These are phyloP conservation scores for Anneissia japonica DNA, from an alignment of 35 echinoderm and acorn worm species.

Conservation along the genomic window DNA sequence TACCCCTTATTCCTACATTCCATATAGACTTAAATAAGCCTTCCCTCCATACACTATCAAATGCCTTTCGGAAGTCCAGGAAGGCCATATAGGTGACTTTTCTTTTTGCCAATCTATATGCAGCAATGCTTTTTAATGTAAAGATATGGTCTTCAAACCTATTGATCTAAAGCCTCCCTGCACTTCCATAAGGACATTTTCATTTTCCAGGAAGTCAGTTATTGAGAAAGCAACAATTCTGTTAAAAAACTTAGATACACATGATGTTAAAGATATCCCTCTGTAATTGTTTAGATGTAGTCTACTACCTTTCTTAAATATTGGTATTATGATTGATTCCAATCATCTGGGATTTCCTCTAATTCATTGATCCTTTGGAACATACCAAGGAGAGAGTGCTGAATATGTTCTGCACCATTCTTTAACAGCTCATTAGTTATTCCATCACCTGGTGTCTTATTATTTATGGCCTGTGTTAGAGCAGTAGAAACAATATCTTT, in stretches of 20 bases:
- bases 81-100: background rate
- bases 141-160: background rate
- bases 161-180: background rate
- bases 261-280: background rate
- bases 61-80: background rate
- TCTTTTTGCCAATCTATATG: background rate
- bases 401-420: background rate
- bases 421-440: background rate
- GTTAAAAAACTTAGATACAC: background rate
- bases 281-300: conserved; percentile 5
- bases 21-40: background rate
- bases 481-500: background rate
- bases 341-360: background rate
- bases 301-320: background rate
- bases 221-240: background rate
- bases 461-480: background rate
- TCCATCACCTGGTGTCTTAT: conserved; percentile 1
- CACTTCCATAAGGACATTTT: background rate
- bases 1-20: background rate
- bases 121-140: background rate
- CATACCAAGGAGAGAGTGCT: background rate
- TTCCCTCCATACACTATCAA: background rate
- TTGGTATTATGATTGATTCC: background rate
- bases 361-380: background rate
- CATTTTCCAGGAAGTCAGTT: background rate